Conservation (phyloP, 2,888 invertebrate genomes). For the Clivina fossor region DNA sequence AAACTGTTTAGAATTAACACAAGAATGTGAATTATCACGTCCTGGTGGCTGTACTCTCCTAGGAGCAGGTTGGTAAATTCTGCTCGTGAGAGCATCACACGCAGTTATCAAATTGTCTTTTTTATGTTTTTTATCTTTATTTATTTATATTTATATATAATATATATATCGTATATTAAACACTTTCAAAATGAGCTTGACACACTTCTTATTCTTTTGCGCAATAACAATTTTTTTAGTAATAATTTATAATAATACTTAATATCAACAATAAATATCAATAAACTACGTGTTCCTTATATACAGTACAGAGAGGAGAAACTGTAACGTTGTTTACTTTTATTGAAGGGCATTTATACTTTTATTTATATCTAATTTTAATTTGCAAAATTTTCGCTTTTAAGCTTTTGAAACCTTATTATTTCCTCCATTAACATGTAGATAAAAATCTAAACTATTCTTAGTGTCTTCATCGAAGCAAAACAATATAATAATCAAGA, state of each 20-base stretch:
- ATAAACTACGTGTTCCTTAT: constrained; percentile 32
- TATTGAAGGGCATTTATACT: no score
- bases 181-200: constrained; percentile 33
- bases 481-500: no score
- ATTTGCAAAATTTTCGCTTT: no score
- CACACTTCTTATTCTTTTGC: constrained; percentile 33
- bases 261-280: constrained; percentile 34
- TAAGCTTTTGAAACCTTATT: no score
- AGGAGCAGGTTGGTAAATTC: not conserved
- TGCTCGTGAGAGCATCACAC: constrained; percentile 1
- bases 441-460: no score
- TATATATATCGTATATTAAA: constrained; percentile 31
- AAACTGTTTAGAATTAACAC: constrained; percentile 35
- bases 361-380: no score
- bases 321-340: constrained; percentile 20
- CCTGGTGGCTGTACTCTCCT: constrained; percentile 13
- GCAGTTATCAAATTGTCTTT: constrained; percentile 31
- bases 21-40: constrained; percentile 32
- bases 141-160: constrained; percentile 15
- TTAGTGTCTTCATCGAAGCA: no score
- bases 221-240: constrained; percentile 33
- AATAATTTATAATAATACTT: constrained; percentile 30
- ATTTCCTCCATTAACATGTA: no score
- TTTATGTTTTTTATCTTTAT: constrained; percentile 25
- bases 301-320: constrained; percentile 31